Evolutionary conservation across 2,113 vertebrate species (phyloP), one percentile per base, ranked within the genome.

Genomic region (Gnathonemus longibarbis): DNA sequence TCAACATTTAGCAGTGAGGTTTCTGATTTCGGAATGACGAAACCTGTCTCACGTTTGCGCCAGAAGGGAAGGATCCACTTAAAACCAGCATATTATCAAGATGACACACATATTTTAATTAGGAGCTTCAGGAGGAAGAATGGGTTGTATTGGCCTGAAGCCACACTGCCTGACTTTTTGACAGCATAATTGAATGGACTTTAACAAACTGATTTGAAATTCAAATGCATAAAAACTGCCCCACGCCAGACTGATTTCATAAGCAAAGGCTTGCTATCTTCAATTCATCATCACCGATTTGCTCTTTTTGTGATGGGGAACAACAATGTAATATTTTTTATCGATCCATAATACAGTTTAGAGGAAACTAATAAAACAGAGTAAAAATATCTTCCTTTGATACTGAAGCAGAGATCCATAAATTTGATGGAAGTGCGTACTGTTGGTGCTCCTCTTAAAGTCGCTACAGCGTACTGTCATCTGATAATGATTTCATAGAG

Each of bases 401-500:
- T 94, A 92, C 88, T 93, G 70, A 92, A 93, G 90, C 92, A 91
- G 31, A 91, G 90, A 91, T 91, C 45, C 45, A 91, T 84, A 91
- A 92, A 91, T 91, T 90, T 91, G 92, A 93, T 92, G 91, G 90
- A 92, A 92, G 91, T 93, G 93, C 90, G 90, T 92, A 92, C 92
- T 90, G 92, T 91, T 88, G 93, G 93, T 93, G 91, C 93, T 92
- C 92, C 91, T 91, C 91, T 91, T 92, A 90, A 91, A 90, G 92
- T 92, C 91, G 91, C 92, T 91, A 92, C 91, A 89, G 90, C 92
- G 92, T 92, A 93, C 94, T 94, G 93, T 92, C 48, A 92, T 92
- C 94, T 94, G 93, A 93, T 91, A 94, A 94, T 46, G 91, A 95
- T 93, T 84, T 91, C 92, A 93, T 93, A 92, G 93, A 94, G 96